phyloP scores from a whole-genome alignment of 2,888 invertebrate species.

The Dendrolimus pini region DNA sequence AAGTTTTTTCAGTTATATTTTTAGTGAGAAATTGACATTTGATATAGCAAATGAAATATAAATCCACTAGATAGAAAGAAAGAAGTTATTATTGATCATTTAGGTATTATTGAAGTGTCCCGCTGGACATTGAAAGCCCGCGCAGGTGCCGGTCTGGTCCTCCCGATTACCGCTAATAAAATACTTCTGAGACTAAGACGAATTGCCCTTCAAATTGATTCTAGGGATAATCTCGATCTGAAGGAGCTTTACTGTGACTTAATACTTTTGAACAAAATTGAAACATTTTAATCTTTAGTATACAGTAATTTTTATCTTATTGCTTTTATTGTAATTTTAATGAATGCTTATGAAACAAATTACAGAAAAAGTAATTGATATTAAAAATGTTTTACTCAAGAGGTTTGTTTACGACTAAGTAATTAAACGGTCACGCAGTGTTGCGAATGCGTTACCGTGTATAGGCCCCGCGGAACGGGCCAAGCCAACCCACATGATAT shows the following conservation, averaged over 20 bases:
- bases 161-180: conserved; percentile 42
- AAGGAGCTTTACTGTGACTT: conserved; percentile 21
- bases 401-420: no score
- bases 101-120: not conserved
- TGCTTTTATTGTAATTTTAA: no score
- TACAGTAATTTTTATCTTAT: not conserved
- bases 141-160: conserved; percentile 21
- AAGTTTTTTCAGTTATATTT: no score
- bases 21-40: no score
- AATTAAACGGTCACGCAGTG: conserved; percentile 15
- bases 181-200: conserved; percentile 51
- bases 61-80: not conserved
- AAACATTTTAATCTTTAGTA: conserved; percentile 8
- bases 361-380: no score
- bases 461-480: conserved; percentile 14
- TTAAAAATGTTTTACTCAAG: not conserved
- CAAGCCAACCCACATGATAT: conserved; percentile 50
- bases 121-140: conserved; percentile 1
- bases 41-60: not conserved
- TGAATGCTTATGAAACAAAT: no score
- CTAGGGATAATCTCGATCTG: conserved; percentile 58
- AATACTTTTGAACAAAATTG: conserved; percentile 7
- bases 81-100: not conserved
- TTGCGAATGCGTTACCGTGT: conserved; percentile 14
- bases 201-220: conserved; percentile 61